These are phyloP conservation scores for Pocillopora damicornis DNA, from an alignment of 64 coral and sea anemone genomes.

Conservation along the genomic window DNA sequence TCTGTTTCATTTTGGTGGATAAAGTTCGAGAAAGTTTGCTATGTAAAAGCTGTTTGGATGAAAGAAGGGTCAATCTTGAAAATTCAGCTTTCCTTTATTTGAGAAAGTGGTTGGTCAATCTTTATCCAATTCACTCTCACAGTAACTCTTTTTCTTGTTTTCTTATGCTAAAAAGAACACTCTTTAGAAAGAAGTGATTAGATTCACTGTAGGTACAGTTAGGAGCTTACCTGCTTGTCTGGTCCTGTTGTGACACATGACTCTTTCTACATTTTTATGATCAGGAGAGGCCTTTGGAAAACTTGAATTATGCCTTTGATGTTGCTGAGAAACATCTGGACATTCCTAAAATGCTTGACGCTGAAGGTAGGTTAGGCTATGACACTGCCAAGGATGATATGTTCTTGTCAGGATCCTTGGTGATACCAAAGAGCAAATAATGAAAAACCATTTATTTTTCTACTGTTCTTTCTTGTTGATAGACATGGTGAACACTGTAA, in stretches of 20 bases:
- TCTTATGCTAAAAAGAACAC: no score
- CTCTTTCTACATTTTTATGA: not conserved
- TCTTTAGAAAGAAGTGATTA: not conserved
- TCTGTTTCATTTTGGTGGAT: no score
- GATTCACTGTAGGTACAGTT: not conserved
- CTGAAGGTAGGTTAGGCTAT: slow-evolving; percentile 62
- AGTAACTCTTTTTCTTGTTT: no score
- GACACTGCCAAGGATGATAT: no score
- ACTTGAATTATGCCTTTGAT: slow-evolving; percentile 93
- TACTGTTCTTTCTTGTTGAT: not conserved
- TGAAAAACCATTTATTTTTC: not conserved
- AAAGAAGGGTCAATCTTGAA: no score
- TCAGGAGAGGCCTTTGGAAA: slow-evolving; percentile 81
- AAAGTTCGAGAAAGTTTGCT: no score
- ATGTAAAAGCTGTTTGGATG: no score
- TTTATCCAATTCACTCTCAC: no score
- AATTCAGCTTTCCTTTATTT: no score
- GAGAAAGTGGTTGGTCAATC: no score
- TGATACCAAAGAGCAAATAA: no score
- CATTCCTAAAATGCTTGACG: slow-evolving; percentile 98
- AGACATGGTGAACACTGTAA: slow-evolving; percentile 91
- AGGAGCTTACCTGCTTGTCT: not conserved
- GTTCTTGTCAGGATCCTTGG: no score
- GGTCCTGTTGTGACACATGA: not conserved
- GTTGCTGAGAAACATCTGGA: slow-evolving; percentile 94